A percentile compares a stretch with the other conserved stretches of the same genome.
These are phyloP conservation scores for Drosophila tani DNA, from an alignment of 1,140 invertebrate species.

Conservation along the genomic window DNA sequence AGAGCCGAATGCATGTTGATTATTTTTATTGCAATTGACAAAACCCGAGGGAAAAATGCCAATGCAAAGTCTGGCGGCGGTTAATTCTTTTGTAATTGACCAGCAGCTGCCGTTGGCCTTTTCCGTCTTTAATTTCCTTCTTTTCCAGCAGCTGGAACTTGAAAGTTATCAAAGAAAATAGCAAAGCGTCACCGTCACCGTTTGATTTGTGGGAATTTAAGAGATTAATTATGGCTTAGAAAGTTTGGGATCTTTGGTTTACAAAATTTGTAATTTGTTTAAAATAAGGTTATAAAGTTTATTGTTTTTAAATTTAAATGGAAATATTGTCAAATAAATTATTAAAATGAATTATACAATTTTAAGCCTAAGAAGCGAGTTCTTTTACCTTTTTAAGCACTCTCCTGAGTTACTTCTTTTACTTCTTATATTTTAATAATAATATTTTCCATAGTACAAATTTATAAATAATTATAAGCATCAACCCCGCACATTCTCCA, in stretches of 20 bases:
- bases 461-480: not conserved
- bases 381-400: not conserved
- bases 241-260: too few relatives aligned
- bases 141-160: slow-evolving; percentile 8
- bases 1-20: slow-evolving; percentile 44
- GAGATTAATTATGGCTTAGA: not conserved
- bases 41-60: slow-evolving; percentile 38
- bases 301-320: not conserved
- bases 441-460: not conserved
- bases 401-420: not conserved
- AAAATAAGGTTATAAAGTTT: too few relatives aligned
- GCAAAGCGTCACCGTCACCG: not conserved
- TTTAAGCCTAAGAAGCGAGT: too few relatives aligned
- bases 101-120: slow-evolving; percentile 40
- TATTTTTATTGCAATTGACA: slow-evolving; percentile 60
- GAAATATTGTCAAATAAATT: too few relatives aligned
- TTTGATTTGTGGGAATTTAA: slow-evolving; percentile 5
- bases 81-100: slow-evolving; percentile 51
- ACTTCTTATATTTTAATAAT: not conserved
- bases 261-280: too few relatives aligned
- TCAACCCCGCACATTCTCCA: not conserved
- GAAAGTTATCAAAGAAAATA: slow-evolving; percentile 2
- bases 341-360: not conserved
- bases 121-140: slow-evolving; percentile 5
- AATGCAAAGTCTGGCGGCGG: slow-evolving; percentile 37